These are phyloP conservation scores for Sitophilus oryzae DNA, from an alignment of 1,140 invertebrate genomes.

Conservation along the genomic window DNA sequence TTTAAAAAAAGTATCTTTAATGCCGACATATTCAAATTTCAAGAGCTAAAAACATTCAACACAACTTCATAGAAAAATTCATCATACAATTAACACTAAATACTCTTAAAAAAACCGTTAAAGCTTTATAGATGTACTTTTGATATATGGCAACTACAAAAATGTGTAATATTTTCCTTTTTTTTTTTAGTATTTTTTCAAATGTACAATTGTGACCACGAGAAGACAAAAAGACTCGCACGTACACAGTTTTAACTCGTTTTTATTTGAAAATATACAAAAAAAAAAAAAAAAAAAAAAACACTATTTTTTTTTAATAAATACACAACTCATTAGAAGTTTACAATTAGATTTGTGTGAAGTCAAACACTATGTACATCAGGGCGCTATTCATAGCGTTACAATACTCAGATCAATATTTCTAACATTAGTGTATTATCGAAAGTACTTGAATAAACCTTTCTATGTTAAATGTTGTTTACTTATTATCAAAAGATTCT, in stretches of 20 bases:
- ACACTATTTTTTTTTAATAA: conserved; percentile 2
- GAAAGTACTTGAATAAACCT: too few relatives aligned
- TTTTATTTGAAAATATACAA: too few relatives aligned
- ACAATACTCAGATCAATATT: too few relatives aligned
- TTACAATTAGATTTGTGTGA: background rate
- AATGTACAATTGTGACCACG: conserved; percentile 15
- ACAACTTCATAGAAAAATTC: conserved; percentile 17
- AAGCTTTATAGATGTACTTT: conserved; percentile 20
- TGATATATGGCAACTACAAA: conserved; percentile 24
- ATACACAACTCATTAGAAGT: background rate
- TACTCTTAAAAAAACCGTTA: conserved; percentile 21
- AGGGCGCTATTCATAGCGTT: too few relatives aligned
- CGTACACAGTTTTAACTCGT: too few relatives aligned
- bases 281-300: too few relatives aligned
- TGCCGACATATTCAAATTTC: too few relatives aligned
- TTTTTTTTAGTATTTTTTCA: conserved; percentile 1
- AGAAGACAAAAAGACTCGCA: conserved; percentile 16
- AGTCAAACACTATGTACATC: background rate
- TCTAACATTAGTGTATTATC: too few relatives aligned
- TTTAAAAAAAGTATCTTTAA: conserved; percentile 8
- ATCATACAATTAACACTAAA: conserved; percentile 21
- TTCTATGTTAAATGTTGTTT: too few relatives aligned
- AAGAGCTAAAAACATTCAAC: conserved; percentile 22
- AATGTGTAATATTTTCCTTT: background rate
- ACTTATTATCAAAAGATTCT: too few relatives aligned